phyloP scores from a whole-genome alignment of 1,140 invertebrate species.

The Homarus americanus region DNA sequence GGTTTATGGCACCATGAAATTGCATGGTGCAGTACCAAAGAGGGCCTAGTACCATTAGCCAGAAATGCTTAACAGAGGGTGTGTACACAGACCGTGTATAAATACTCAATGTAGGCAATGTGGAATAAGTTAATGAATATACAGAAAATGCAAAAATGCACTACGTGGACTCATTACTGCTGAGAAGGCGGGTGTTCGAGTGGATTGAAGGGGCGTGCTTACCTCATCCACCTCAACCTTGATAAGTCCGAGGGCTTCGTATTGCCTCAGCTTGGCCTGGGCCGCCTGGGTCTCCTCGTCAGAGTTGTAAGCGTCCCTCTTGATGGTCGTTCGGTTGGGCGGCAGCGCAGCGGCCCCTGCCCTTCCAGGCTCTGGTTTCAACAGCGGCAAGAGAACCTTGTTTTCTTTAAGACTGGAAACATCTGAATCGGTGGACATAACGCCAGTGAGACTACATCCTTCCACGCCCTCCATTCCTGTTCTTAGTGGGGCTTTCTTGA shows the following conservation, averaged over 20 bases:
- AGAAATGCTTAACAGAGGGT: no score
- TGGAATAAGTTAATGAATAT: no score
- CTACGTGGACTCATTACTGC: no score
- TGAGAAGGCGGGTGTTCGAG: no score
- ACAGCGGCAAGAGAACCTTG: neutral
- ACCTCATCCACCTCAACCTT: constrained; percentile 60
- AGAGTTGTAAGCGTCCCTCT: no score
- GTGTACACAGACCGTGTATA: no score
- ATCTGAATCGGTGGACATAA: neutral
- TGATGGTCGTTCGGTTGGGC: no score
- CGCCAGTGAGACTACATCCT: neutral
- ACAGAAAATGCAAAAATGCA: no score
- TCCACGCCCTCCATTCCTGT: constrained; percentile 24
- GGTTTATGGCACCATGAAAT: no score
- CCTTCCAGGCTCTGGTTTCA: neutral
- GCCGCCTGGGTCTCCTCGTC: constrained; percentile 48
- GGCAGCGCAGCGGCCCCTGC: neutral
- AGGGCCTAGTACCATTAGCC: no score
- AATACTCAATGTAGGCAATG: no score
- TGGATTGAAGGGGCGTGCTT: neutral
- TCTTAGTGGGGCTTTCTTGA: constrained; percentile 29
- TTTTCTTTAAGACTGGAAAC: neutral
- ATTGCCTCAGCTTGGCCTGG: constrained; percentile 41
- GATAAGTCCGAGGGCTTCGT: constrained; percentile 27
- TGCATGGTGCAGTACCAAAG: no score